A percentile compares a stretch with the other conserved stretches of the same genome.
These are phyloP conservation scores for Hemiprocne comata DNA, from an alignment of 2,113 vertebrate genomes.

Conservation along the genomic window DNA sequence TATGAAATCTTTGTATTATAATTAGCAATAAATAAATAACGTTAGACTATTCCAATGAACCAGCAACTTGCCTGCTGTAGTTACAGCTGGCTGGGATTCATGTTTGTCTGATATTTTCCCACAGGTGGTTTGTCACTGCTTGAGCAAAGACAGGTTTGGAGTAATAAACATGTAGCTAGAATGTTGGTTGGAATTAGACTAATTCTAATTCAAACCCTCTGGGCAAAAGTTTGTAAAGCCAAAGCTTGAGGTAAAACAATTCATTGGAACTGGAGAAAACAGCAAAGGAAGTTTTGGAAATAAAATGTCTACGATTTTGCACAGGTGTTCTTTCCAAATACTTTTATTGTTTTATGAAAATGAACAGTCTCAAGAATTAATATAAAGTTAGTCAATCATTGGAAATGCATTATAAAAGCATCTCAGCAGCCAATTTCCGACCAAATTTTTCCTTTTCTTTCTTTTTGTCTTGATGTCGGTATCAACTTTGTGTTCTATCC, in stretches of 20 bases:
- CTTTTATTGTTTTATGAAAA: background rate
- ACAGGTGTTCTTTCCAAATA: background rate
- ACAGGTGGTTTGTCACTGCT: constrained; percentile 35
- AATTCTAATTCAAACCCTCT: background rate
- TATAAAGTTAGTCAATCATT: background rate
- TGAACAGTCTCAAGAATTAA: background rate
- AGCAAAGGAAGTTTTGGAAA: background rate
- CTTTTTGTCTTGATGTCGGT: background rate
- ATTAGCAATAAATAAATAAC: constrained; percentile 43
- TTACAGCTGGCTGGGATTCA: constrained; percentile 49
- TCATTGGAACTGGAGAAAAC: background rate
- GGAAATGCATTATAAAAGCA: background rate
- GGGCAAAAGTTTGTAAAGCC: background rate
- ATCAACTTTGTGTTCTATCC: rapidly evolving
- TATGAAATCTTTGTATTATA: constrained; percentile 15
- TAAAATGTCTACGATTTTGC: background rate
- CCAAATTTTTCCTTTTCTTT: background rate
- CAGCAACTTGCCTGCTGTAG: constrained; percentile 36
- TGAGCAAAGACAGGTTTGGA: constrained; percentile 5
- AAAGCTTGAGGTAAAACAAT: background rate
- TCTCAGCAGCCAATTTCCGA: background rate
- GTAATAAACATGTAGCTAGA: background rate
- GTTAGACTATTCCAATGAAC: constrained; percentile 19
- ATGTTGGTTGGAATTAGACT: background rate
- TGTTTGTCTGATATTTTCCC: constrained; percentile 20